Base-by-base conservation (phyloP, 1,140 invertebrate genomes). In the Babylonia areolata region DNA sequence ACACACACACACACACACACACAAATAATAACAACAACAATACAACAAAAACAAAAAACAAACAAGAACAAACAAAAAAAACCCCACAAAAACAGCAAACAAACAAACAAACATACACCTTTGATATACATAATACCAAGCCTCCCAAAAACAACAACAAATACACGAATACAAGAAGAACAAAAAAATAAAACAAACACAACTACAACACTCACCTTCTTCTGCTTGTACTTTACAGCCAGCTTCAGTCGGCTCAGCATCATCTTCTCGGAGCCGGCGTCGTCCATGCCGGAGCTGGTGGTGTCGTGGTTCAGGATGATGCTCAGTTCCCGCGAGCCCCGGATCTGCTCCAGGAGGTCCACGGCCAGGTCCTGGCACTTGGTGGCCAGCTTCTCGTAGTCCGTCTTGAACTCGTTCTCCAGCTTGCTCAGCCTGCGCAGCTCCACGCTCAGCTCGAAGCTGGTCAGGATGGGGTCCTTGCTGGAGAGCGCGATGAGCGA, bases 331-430 rank as follows among this genome's bases (percentile, higher is more conserved):
- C 98, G 97, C n/a, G 98, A 99, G 88, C 97, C 98, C 90, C 98
- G 95, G 42, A 98, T 99, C 95, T 99, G 98, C 94, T 99, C 98
- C 87, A 99, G 94, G 85, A 99, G 95, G 64, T 98, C 98, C 31
- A 98, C 99, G 0, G 98, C 98, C 94, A 99, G 99, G 94, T 99
- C 97, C 95, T 99, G 98, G 93, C 98, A 99, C 95, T 99, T 98
- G 93, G 96, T 97, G 71, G 98, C 95, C 85, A 99, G 95, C 95
- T 98, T 98, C 96, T 99, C 94, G 92, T 97, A 97, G 90, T 97
- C 96, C 54, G 96, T 95, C 93, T 99, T 98, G 94, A 99, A 99
- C 95, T 99, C 99, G 94, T 99, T 98, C 94, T 99, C 99, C 91
- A 99, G 96, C 90, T 98, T 98, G 88, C 97, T 98, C 39, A 99